Conservation (phyloP, 35 echinoderm and acorn worm species). For the Lytechinus pictus region DNA sequence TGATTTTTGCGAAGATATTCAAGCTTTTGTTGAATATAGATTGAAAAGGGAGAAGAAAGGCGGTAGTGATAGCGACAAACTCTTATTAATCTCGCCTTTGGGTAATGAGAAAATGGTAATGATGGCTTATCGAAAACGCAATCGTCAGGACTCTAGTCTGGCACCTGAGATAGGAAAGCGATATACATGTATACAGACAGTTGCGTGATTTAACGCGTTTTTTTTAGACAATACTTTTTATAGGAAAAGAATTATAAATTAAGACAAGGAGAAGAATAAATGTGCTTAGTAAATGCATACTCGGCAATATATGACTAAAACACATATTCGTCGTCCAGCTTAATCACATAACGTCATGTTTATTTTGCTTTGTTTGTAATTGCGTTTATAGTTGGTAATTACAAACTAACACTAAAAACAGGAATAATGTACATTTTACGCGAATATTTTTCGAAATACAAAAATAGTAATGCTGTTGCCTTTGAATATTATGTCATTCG, state of each 20-base stretch:
- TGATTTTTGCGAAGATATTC: not conserved
- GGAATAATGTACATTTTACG: not conserved
- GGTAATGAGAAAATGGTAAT: slow-evolving; percentile 5
- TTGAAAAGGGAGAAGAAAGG: slow-evolving; percentile 4
- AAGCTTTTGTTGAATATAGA: not conserved
- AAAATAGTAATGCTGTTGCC: not conserved
- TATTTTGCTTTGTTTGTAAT: no score
- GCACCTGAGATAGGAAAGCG: not conserved
- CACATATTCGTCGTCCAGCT: no score
- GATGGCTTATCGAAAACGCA: not conserved
- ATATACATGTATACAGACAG: not conserved
- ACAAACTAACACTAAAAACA: not conserved
- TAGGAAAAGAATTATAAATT: no score
- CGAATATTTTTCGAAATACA: not conserved
- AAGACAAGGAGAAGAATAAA: no score
- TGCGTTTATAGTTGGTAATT: no score
- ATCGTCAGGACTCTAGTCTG: not conserved
- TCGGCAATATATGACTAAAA: no score
- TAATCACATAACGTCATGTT: no score
- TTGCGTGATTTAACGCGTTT: not conserved
- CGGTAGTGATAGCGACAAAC: not conserved
- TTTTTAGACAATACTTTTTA: not conserved
- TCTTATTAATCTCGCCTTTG: not conserved
- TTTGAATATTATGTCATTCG: not conserved
- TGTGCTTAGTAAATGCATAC: no score